Evolutionary conservation across 2,797 vertebrate species (phyloP), one percentile per base, ranked within the genome.

Genomic region (Gallinago solitaria): DNA sequence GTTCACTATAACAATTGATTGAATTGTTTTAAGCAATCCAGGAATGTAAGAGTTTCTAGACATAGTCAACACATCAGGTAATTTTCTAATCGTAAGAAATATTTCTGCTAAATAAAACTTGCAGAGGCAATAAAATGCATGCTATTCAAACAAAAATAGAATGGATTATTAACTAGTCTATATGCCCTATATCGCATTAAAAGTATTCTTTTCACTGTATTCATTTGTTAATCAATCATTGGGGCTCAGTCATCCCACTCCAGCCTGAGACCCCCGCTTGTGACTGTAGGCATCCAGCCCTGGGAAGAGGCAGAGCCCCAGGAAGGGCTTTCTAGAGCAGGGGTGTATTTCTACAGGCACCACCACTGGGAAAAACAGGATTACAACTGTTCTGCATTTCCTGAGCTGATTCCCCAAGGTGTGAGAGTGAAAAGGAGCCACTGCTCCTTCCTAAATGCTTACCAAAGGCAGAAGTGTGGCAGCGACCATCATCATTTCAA

Each of bases 41-140:
- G 57, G 87, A 71, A 96, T 25, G 74, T 90, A 91, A 83, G 93
- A 86, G 82, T 64, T 70, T 41, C 82, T 64, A 50, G 20, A 27
- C 32, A 41, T 59, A 68, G 87, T 92, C 80, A 21, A 60, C 28
- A 59, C 7, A 67, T 41, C 65, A 50, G 32, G 25, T 28, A 79
- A 90, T 73, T 75, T 87, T 51, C 57, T 28, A 54, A 74, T 4
- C 16, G 27, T 20, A 32, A 47, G 47, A 93, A 51, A 35, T 75
- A 71, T 61, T 84, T 61, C 53, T 41, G 69, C n/a, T 41, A 47
- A 56, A 67, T n/a, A 61, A 71, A 80, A 56, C 7, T 28, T 33
- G 33, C 41, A 51, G 32, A 76, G 51, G 73, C 95, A 64, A 74
- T 67, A 79, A 92, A 95, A 94, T 48, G 32, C 28, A 48, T 28